Conservation (phyloP, 2,113 vertebrate species). For the Egretta garzetta region DNA sequence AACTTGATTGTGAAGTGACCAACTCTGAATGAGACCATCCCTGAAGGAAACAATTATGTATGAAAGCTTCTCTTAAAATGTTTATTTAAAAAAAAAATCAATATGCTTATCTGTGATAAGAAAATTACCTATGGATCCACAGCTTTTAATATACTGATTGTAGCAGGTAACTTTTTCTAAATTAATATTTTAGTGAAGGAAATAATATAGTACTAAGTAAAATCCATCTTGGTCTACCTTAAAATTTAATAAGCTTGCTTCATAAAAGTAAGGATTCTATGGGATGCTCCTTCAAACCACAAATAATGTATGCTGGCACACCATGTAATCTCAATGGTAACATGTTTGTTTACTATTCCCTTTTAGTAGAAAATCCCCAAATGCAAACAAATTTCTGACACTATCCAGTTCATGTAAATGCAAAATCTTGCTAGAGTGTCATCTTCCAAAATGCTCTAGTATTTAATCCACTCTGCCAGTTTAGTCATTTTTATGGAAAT, state of each 20-base stretch:
- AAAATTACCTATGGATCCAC: background rate
- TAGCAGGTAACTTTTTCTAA: background rate
- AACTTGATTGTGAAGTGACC: background rate
- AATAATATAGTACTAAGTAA: background rate
- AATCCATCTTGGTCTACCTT: background rate
- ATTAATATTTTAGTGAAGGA: background rate
- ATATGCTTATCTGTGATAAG: background rate
- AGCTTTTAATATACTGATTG: background rate
- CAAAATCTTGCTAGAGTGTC: constrained; percentile 11
- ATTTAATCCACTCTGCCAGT: constrained; percentile 29
- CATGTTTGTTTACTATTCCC: constrained; percentile 34
- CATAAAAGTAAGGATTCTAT: background rate
- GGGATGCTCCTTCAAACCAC: background rate
- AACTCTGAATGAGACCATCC: background rate
- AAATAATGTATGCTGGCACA: background rate
- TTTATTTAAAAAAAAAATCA: background rate
- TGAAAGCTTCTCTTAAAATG: background rate
- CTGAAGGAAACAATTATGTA: background rate
- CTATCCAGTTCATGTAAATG: constrained; percentile 21
- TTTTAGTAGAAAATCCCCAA: constrained; percentile 32
- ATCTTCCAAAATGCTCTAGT: constrained; percentile 27
- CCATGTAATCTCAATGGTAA: background rate
- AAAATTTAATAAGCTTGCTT: background rate
- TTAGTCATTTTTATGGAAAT: constrained; percentile 18
- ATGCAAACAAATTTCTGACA: constrained; percentile 30